Base-by-base conservation (phyloP, 1,140 invertebrate species). In the Drosophila baimaii region DNA sequence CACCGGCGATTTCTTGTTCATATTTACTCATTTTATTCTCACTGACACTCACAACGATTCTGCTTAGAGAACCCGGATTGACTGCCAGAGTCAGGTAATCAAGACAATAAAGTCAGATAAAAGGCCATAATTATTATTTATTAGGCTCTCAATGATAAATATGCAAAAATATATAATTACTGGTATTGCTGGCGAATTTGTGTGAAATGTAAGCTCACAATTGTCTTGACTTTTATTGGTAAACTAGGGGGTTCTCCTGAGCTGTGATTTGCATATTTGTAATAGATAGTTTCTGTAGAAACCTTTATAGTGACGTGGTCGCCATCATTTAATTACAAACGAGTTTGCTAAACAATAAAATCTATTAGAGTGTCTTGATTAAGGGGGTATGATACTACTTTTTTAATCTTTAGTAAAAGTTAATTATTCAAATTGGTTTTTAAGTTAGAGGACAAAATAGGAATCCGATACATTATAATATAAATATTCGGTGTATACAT, bases 141-240 rank as follows among this genome's bases (percentile, higher is more conserved):
- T 71, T 71, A 57, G 39, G 15, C 68, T 31, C 19, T 33, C 31
- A 21, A 33, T 49, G 68, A 33, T 71, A 77, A 80, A 82, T 84
- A 83, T 82, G 76, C 80, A 79, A 82, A 79, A 83, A 82, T 83
- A 47, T 69, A 52, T 74, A 69, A 81, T 82, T 64, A 47, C 43
- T 59, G 52, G 4, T 41, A 35, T 69, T 21, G 49, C 29, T 21
- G 17, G 3, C 17, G 33, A 68, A 15, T 44, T 64, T 63, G 56
- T 59, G 62, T 46, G 54, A 74, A 83, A 58, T 64, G 49, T 52
- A 46, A 75, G 13, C 58, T 59, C 39, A 51, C 75, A 79, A 81
- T 78, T 55, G 71, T 47, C 51, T 79, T 9, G 39, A 49, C 23
- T 79, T 44, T 73, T 46, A 65, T 65, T 41, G 57, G 29, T 56